Conservation (phyloP, 1,140 invertebrate species). For the Brachionus koreanus region DNA sequence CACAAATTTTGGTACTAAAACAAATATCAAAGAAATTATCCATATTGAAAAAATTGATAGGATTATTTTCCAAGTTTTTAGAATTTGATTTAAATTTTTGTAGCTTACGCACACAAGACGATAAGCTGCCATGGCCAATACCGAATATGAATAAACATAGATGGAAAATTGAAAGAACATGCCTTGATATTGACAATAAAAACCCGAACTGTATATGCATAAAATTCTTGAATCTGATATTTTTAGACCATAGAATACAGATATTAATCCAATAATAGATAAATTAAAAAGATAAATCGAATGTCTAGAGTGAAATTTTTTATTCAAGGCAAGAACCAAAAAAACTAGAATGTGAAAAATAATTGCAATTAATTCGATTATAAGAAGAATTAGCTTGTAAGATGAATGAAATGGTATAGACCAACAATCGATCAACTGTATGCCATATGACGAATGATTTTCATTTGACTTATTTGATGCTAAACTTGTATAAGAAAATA, state of each 20-base stretch:
- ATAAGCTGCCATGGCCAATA: conserved; percentile 13
- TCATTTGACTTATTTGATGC: not conserved
- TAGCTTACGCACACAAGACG: not conserved
- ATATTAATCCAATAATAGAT: conserved; percentile 22
- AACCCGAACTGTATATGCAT: not conserved
- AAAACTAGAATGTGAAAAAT: not conserved
- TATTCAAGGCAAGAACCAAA: not conserved
- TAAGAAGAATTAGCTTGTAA: not conserved
- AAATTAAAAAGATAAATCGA: conserved; percentile 24
- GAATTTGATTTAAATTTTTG: conserved; percentile 24
- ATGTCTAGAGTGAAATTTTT: conserved; percentile 28
- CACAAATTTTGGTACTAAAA: not conserved
- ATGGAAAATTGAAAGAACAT: conserved; percentile 15
- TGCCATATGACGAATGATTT: not conserved
- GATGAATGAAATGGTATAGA: not conserved
- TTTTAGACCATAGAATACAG: not conserved
- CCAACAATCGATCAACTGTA: not conserved
- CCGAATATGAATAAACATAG: conserved; percentile 25
- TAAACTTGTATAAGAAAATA: not conserved
- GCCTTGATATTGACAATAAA: conserved; percentile 28
- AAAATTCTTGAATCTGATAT: not conserved
- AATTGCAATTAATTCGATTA: not conserved
- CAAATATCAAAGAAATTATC: not conserved
- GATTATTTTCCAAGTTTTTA: conserved; percentile 26
- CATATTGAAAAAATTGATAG: not conserved